Base-by-base conservation (phyloP, 2,797 vertebrate genomes). In the Rhyacichthys aspro region DNA sequence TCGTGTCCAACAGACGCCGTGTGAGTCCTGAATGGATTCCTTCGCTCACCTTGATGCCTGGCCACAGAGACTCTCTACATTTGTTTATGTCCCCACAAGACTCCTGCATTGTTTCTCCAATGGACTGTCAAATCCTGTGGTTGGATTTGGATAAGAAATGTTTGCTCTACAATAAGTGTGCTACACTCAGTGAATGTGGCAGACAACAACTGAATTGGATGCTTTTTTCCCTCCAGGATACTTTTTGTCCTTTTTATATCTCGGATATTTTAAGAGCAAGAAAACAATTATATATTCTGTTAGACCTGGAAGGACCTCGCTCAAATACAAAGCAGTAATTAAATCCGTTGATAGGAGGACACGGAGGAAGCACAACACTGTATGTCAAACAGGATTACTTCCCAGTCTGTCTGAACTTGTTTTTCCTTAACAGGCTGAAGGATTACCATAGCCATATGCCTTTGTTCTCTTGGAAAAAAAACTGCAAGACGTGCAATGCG, bases 401-500 rank as follows among this genome's bases (percentile, higher is more conserved):
- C 44, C 16, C 62, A 62, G 70, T 70, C 62, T 64, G 62, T 66
- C 69, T 85, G 52, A 63, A 75, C 61, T 70, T 62, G 64, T 73
- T 70, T 81, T 46, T 73, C 43, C 39, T 66, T 63, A 78, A 83
- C 63, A 66, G 74, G 69, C 64, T 69, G 23, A 70, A 70, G 69
- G 68, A 75, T 79, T 77, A 75, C 62, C 65, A 50, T 66, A 71
- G 28, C 64, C 55, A 63, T 63, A 57, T 67, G 61, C 62, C 76
- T 88, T 84, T 86, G 81, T 84, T 85, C 74, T 76, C 67, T 55
- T 32, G 43, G 65, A 28, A 28, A 37, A 52, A 72, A 82, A 79
- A 75, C 69, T 73, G 69, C 64, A 49, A 82, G 70, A 69, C 70
- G 77, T 74, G 79, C 70, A 78, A 44, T 71, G 66, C 49, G 15